These are phyloP conservation scores for Falco cherrug DNA, from an alignment of 2,797 vertebrate species.

Conservation along the genomic window DNA sequence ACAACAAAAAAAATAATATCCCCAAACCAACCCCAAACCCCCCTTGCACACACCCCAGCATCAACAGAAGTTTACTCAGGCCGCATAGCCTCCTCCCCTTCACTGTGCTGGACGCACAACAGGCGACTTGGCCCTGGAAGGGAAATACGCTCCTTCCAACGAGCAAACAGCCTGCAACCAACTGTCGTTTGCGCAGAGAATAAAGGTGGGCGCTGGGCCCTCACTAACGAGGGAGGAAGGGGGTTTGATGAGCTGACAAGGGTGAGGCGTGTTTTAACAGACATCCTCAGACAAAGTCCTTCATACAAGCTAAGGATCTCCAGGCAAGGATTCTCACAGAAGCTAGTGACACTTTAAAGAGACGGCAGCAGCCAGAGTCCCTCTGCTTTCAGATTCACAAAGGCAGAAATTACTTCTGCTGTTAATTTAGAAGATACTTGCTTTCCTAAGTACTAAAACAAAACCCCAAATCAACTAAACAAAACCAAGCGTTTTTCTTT, in stretches of 20 bases:
- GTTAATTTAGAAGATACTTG: not conserved
- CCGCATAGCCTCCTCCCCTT: not conserved
- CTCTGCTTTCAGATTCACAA: not conserved
- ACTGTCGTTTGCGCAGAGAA: not conserved
- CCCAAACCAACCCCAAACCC: not conserved
- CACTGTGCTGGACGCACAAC: not conserved
- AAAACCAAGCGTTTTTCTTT: not conserved
- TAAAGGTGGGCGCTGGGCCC: not conserved
- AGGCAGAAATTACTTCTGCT: not conserved
- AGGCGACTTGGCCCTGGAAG: not conserved
- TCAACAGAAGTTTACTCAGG: not conserved
- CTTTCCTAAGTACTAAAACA: not conserved
- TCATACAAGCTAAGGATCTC: not conserved
- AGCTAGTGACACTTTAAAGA: not conserved
- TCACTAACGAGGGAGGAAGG: not conserved
- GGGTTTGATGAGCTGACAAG: not conserved
- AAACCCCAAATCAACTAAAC: not conserved
- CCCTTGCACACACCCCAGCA: not conserved
- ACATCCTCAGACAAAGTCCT: not conserved
- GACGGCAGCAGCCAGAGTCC: not conserved
- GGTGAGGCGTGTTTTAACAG: not conserved
- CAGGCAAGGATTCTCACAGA: not conserved
- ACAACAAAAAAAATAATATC: too few relatives aligned
- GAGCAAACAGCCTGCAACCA: not conserved
- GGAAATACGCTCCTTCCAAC: not conserved